Evolutionary conservation across 2,797 vertebrate genomes (phyloP).

Genomic region (Coendou prehensilis): DNA sequence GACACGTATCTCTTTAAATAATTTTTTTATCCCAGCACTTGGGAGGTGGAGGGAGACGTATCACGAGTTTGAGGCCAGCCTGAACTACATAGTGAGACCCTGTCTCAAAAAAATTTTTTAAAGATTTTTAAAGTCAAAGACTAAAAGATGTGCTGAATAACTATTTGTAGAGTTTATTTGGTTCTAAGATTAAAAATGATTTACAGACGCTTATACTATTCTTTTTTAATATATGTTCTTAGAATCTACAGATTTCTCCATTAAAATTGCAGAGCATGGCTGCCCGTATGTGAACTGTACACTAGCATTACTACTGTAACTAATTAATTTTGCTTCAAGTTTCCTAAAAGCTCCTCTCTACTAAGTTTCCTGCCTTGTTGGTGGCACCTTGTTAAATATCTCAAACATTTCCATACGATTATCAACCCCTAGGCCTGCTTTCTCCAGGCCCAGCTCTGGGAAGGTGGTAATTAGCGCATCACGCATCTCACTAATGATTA

Average conservation of each 20-base stretch:
- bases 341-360: neutral
- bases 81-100: neutral
- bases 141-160: neutral
- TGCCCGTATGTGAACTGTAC: neutral
- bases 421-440: neutral
- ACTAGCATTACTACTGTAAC: neutral
- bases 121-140: constrained; percentile 42
- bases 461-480: neutral
- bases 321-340: constrained; percentile 2
- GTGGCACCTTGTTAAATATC: neutral
- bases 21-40: neutral
- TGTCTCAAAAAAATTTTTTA: neutral
- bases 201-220: neutral
- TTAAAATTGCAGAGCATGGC: neutral
- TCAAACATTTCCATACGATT: neutral
- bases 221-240: neutral
- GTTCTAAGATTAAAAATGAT: constrained; percentile 38
- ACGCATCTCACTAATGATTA: neutral
- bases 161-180: neutral
- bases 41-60: neutral
- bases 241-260: constrained; percentile 26
- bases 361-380: neutral
- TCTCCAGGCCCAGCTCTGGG: neutral
- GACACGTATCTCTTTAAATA: neutral
- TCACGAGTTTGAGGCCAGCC: neutral